Conservation (phyloP, 1,140 invertebrate genomes). For the Teleogryllus occipitalis region DNA sequence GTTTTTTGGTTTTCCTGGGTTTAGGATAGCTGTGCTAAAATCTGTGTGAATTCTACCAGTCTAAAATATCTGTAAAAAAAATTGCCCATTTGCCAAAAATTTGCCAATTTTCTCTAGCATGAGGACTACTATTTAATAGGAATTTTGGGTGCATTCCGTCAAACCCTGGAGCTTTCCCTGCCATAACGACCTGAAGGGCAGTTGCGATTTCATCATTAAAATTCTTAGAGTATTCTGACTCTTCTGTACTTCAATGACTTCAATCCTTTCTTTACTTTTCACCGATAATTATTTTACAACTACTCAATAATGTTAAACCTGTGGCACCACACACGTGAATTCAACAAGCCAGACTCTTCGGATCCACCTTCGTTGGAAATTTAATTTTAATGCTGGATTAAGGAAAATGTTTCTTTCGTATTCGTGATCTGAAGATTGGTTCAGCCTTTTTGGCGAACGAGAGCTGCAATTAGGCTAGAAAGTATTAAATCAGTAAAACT, state of each 20-base stretch:
- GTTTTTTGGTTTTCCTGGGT: constrained; percentile 16
- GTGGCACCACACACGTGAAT: too few relatives aligned
- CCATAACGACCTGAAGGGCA: constrained; percentile 11
- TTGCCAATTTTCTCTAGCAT: background rate
- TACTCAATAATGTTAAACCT: too few relatives aligned
- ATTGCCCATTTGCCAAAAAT: too few relatives aligned
- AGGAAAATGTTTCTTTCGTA: too few relatives aligned
- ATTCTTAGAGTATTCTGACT: background rate
- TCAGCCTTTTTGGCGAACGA: too few relatives aligned
- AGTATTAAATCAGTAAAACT: too few relatives aligned
- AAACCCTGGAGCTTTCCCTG: constrained; percentile 22
- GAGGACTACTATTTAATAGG: constrained; percentile 15
- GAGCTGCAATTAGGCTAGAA: too few relatives aligned
- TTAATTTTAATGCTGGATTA: too few relatives aligned
- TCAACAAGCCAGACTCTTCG: too few relatives aligned
- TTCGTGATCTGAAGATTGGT: too few relatives aligned
- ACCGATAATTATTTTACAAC: too few relatives aligned
- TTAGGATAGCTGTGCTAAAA: constrained; percentile 18
- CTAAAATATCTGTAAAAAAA: background rate
- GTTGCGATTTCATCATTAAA: constrained; percentile 16
- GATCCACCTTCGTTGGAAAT: too few relatives aligned
- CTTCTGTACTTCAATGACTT: background rate
- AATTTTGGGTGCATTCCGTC: constrained; percentile 21
- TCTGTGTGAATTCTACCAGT: constrained; percentile 12
- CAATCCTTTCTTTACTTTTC: background rate